A percentile compares a stretch with the other conserved stretches of the same genome.
These are phyloP conservation scores for Emys orbicularis DNA, from an alignment of 2,797 vertebrate genomes.

Conservation along the genomic window DNA sequence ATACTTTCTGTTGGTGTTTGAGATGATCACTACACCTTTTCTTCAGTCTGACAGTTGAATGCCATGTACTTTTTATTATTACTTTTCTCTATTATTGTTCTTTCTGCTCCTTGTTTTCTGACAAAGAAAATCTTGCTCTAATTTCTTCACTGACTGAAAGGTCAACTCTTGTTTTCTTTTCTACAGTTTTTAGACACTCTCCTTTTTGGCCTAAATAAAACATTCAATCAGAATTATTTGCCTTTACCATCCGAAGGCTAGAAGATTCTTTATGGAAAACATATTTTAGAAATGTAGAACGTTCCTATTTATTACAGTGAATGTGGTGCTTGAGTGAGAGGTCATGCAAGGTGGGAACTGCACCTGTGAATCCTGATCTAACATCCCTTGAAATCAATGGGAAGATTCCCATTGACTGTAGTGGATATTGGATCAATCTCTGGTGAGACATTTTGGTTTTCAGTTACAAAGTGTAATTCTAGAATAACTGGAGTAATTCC, in stretches of 20 bases:
- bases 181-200: neutral
- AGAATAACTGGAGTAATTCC: neutral
- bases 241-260: neutral
- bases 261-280: rapidly evolving
- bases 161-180: neutral
- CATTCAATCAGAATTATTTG: rapidly evolving
- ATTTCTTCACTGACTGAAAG: neutral
- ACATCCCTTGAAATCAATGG: rapidly evolving
- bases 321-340: neutral
- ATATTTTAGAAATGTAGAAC: neutral
- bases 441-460: neutral
- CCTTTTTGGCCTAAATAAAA: neutral
- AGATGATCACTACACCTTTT: neutral
- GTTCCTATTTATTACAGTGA: neutral
- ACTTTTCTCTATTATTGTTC: neutral
- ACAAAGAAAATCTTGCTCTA: rapidly evolving
- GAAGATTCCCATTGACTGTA: neutral
- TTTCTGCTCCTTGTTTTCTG: neutral
- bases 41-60: rapidly evolving
- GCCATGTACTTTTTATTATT: neutral
- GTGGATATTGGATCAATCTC: neutral
- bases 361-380: neutral
- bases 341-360: neutral
- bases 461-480: neutral
- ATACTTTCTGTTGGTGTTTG: neutral